Evolutionary conservation across 2,888 invertebrate species (phyloP), one percentile per base, ranked within the genome.

Genomic region (Apamea epomidion): DNA sequence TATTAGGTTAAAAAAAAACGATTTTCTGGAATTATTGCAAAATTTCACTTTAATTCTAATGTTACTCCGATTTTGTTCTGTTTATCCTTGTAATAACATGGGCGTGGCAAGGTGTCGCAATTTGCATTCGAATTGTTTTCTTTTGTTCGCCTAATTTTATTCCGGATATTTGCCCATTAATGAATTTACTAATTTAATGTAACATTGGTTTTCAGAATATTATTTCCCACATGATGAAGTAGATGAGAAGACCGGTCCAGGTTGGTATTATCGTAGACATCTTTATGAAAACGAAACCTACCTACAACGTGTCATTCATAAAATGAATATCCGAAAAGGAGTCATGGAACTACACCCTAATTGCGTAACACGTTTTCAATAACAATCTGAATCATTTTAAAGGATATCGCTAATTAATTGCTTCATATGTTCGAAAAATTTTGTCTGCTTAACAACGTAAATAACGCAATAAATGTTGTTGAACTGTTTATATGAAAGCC

Each of bases 141-240:
- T 83, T 37, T 45, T 29, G 14, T 32, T 25, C 18, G 16, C 7
- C 8, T 5, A 21, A 29, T 45, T 8, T 2, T 21, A 29, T 45
- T 68, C 8, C 1, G 12, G 0, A 18, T 12, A 5, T 25, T 18
- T 14, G 14, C 2, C 14, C 8, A 60, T 51, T 3, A 45, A 21
- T 81, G 4, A 68, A n/a, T 51, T 48, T 48, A 80, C 21, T 48
- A 16, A 82, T 83, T 65, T 2, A 29, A 60, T 74, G 1, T 69
- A 16, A 29, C 18, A 48, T 70, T 82, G 45, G 29, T 76, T 90
- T 90, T 84, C 90, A 90, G 90, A 88, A 76, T 80, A 87, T 76
- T 32, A 79, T 25, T 85, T 80, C 12, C 58, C 78, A 58, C 65
- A 83, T 75, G 89, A 92, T 65, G 91, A 91, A 85, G 78, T 84